A percentile compares a stretch with the other conserved stretches of the same genome.
These are phyloP conservation scores for Synergus japonicus DNA, from an alignment of 2,888 invertebrate species.

Conservation along the genomic window DNA sequence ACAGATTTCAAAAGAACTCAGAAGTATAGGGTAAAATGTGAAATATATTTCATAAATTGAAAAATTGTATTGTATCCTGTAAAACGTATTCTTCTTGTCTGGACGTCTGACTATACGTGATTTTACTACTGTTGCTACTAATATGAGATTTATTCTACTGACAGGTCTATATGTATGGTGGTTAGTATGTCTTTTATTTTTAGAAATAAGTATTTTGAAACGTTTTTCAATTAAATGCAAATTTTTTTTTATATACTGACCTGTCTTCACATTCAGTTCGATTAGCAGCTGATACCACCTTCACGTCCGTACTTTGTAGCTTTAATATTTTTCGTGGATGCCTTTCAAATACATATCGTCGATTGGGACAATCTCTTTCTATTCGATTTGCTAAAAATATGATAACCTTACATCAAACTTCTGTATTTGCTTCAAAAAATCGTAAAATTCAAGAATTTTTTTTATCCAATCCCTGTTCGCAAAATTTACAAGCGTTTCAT, in stretches of 20 bases:
- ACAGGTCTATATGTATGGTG: too few relatives aligned
- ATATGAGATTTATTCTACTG: neutral
- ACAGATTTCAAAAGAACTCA: too few relatives aligned
- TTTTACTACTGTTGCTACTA: neutral
- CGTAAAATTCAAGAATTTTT: too few relatives aligned
- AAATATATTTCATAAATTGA: too few relatives aligned
- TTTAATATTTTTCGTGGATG: slow-evolving; percentile 91
- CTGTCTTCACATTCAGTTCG: slow-evolving; percentile 94
- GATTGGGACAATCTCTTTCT: slow-evolving; percentile 92
- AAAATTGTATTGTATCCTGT: neutral
- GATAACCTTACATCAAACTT: neutral
- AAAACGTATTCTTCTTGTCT: neutral
- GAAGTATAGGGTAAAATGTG: too few relatives aligned
- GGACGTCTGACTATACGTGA: neutral
- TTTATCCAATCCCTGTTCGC: too few relatives aligned
- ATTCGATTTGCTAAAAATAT: slow-evolving; percentile 85
- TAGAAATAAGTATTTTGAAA: neutral
- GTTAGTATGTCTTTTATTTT: too few relatives aligned
- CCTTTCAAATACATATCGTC: slow-evolving; percentile 92
- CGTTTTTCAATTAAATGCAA: neutral
- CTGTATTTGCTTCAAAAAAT: neutral
- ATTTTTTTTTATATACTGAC: slow-evolving; percentile 60
- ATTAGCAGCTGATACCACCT: slow-evolving; percentile 91
- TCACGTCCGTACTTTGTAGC: slow-evolving; percentile 88
- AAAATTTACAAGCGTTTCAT: too few relatives aligned